These are phyloP conservation scores for Lacerta viridis DNA, from an alignment of 2,797 vertebrate genomes.

Conservation along the genomic window DNA sequence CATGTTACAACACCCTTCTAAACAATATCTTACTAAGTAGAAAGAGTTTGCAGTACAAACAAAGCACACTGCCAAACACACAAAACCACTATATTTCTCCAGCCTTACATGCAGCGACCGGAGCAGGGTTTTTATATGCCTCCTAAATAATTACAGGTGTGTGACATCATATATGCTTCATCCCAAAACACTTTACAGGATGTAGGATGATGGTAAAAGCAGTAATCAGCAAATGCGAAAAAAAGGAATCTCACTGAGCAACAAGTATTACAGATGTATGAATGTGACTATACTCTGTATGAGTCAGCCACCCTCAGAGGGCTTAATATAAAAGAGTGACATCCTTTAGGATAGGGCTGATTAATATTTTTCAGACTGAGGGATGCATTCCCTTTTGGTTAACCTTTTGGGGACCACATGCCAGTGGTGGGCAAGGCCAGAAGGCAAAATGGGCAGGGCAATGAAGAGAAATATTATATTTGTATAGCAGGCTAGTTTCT, in stretches of 20 bases:
- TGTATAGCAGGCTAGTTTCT: too few relatives aligned
- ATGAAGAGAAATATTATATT: too few relatives aligned
- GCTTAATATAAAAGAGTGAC: conserved; percentile 50
- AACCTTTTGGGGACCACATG: too few relatives aligned
- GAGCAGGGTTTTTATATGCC: conserved; percentile 53
- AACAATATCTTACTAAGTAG: too few relatives aligned
- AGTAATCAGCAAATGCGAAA: conserved; percentile 13
- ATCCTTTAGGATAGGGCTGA: background rate
- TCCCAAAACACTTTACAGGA: conserved; percentile 51
- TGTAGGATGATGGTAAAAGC: conserved; percentile 66
- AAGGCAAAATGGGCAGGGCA: too few relatives aligned
- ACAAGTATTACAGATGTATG: conserved; percentile 43
- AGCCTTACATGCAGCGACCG: background rate
- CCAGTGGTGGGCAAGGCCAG: too few relatives aligned
- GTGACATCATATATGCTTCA: conserved; percentile 14
- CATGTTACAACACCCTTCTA: too few relatives aligned
- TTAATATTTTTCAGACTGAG: too few relatives aligned
- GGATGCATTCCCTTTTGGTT: too few relatives aligned
- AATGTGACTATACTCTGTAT: conserved; percentile 49
- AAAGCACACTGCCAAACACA: too few relatives aligned
- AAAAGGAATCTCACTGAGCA: conserved; percentile 65
- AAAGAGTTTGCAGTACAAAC: too few relatives aligned
- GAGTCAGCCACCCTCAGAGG: conserved; percentile 57
- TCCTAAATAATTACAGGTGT: background rate
- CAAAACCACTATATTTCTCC: too few relatives aligned